Evolutionary conservation across 2,888 invertebrate genomes (phyloP), one percentile per base, ranked within the genome.

Genomic region (Idaea straminata): DNA sequence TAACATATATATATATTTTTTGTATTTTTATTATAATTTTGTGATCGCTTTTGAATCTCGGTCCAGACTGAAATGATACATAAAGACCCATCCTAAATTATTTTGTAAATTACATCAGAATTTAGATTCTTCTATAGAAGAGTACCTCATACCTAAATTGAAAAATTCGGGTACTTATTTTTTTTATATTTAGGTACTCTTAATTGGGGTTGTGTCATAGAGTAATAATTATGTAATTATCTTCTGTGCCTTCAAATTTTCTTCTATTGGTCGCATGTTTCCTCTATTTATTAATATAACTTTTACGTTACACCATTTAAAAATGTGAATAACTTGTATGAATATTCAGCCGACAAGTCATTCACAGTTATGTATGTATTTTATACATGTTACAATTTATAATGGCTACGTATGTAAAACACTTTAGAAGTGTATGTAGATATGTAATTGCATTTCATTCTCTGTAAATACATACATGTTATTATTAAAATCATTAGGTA

Each of bases 191-290:
- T 36, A 36, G 36, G 36, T 36, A 36, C 10, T 36, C 10, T 79
- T 79, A 71, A 83, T 80, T 79, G 75, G 78, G 84, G 87, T 87
- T 88, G 84, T 87, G 86, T 84, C 81, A 72, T 83, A 83, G 82
- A 79, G 78, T 59, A 62, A 57, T 77, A 73, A 83, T 82, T 80
- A 59, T 83, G 83, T 84, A 83, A 36, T 25, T 25, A 25, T 82
- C 81, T 85, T 86, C 83, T 84, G 89, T 90, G 90, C 89, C 89
- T 90, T 90, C 80, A 70, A 83, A 83, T 84, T 87, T 83, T 83
- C 84, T 87, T 86, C 83, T 81, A 80, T 81, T 82, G 78, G 83
- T 85, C 83, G 72, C 69, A 74, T 73, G 71, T 71, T 66, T 64
- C 36, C 4, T 36, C 36, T 36, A 36, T 36, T 36, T 36, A 36